A percentile compares a stretch with the other conserved stretches of the same genome.
These are phyloP conservation scores for Bombus huntii DNA, from an alignment of 1,140 invertebrate genomes.

Conservation along the genomic window DNA sequence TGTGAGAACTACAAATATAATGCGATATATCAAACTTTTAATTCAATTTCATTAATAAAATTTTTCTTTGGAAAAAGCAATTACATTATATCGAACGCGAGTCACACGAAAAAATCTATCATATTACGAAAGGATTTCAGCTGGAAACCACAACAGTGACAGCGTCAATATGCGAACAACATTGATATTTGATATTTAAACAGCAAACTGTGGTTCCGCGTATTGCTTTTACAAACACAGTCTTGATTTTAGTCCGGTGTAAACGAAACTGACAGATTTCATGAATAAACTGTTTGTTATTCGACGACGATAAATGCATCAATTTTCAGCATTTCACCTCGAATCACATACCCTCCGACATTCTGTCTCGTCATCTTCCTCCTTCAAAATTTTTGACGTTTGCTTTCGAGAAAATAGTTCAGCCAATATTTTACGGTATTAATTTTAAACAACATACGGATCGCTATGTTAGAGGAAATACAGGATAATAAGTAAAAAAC, in stretches of 20 bases:
- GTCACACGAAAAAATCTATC: no score
- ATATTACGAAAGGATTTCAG: neutral
- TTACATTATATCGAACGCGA: neutral
- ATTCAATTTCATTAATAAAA: no score
- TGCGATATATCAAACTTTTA: no score
- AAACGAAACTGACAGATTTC: slow-evolving; percentile 29
- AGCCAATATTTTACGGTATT: neutral
- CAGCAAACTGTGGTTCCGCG: neutral
- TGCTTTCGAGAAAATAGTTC: neutral
- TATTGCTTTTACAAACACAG: slow-evolving; percentile 1
- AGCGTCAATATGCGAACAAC: neutral
- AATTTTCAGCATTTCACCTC: neutral
- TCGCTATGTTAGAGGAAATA: neutral
- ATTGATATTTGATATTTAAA: slow-evolving; percentile 19
- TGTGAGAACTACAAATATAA: no score
- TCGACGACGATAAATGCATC: slow-evolving; percentile 4
- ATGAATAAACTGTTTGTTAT: slow-evolving; percentile 25
- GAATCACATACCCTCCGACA: neutral
- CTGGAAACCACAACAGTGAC: neutral
- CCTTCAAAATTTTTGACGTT: neutral
- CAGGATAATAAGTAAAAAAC: neutral
- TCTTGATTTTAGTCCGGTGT: slow-evolving; percentile 1
- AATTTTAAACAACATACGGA: neutral
- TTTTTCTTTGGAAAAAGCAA: no score
- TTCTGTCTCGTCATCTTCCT: neutral